phyloP scores from a whole-genome alignment of 2,797 vertebrate species.

The Natrix natrix region DNA sequence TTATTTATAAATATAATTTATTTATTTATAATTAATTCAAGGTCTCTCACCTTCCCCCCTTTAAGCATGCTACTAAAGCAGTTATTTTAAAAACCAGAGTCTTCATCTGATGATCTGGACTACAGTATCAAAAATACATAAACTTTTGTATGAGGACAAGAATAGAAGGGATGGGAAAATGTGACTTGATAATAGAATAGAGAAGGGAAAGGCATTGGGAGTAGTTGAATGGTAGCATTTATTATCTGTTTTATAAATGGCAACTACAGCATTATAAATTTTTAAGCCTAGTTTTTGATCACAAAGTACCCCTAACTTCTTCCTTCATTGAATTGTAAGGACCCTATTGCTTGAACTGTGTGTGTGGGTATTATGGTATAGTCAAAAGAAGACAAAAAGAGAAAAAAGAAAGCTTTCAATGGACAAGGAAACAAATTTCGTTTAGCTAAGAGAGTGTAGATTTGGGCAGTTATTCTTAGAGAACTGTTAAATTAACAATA shows the following conservation, averaged over 20 bases:
- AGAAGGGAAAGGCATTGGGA: neutral
- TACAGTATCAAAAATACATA: neutral
- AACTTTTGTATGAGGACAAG: neutral
- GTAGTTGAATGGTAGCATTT: neutral
- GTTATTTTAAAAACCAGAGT: neutral
- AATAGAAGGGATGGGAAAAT: neutral
- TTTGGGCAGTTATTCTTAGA: neutral
- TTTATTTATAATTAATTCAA: neutral
- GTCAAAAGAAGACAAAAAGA: neutral
- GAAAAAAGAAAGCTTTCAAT: constrained; percentile 9
- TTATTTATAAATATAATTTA: neutral
- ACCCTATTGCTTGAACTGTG: neutral
- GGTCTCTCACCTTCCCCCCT: neutral
- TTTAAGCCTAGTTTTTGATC: neutral
- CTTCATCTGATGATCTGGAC: neutral
- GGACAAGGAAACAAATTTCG: constrained; percentile 11
- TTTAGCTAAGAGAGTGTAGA: neutral
- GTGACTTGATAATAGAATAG: neutral
- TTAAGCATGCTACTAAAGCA: neutral
- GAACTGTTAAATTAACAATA: neutral
- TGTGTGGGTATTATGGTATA: no score
- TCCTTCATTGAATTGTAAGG: neutral
- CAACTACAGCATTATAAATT: neutral
- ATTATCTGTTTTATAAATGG: neutral
- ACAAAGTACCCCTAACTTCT: neutral